A percentile compares a stretch with the other conserved stretches of the same genome.
These are phyloP conservation scores for Anoplopoma fimbria DNA, from an alignment of 2,113 vertebrate genomes.

Conservation along the genomic window DNA sequence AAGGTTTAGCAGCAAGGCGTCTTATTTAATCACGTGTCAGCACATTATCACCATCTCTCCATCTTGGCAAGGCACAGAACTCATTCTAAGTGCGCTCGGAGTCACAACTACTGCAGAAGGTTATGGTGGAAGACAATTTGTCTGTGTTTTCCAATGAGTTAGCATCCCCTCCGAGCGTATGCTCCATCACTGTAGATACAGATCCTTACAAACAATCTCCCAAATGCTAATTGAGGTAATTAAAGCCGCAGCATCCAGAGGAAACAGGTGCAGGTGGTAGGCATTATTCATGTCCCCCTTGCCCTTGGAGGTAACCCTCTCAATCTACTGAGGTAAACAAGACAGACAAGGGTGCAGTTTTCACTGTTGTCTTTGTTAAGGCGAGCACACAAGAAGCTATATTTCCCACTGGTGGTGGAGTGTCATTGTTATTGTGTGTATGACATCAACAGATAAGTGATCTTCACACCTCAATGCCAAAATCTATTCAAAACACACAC, in stretches of 20 bases:
- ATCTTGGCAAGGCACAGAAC: conserved; percentile 61
- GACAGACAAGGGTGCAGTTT: conserved; percentile 75
- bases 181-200: conserved; percentile 82
- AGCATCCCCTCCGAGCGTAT: conserved; percentile 76
- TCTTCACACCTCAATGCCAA: conserved; percentile 46
- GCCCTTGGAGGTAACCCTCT: conserved; percentile 83
- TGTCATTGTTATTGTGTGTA: conserved; percentile 56
- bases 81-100: conserved; percentile 71
- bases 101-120: conserved; percentile 75
- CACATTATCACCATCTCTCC: conserved; percentile 66
- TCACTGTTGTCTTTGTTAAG: conserved; percentile 74
- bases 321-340: conserved; percentile 82
- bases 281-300: conserved; percentile 84
- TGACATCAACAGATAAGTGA: conserved; percentile 67
- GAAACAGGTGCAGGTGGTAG: conserved; percentile 83
- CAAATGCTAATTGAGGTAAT: conserved; percentile 87
- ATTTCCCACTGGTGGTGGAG: conserved; percentile 69
- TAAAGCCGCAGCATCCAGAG: conserved; percentile 82
- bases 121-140: conserved; percentile 78
- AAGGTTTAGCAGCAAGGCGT: conserved; percentile 49
- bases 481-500: conserved; percentile 51
- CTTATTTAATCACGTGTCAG: conserved; percentile 74
- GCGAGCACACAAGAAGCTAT: conserved; percentile 67
- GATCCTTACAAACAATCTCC: conserved; percentile 83
- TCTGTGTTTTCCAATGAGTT: conserved; percentile 78